These are phyloP conservation scores for Marronus borbonicus DNA, from an alignment of 2,888 invertebrate genomes.

Conservation along the genomic window DNA sequence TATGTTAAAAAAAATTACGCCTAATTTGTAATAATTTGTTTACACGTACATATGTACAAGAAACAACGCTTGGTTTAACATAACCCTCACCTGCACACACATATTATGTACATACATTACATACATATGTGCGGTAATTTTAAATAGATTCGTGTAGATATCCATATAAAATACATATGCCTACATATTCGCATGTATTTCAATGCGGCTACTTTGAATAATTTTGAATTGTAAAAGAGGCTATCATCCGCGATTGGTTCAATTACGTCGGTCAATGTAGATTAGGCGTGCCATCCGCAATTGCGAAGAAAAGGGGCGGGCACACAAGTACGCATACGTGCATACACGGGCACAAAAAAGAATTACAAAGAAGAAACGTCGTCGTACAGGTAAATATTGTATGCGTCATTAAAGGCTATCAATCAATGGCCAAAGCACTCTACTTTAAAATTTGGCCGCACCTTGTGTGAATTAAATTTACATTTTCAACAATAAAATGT, in stretches of 20 bases:
- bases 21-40: slow-evolving; percentile 10
- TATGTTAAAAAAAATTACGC: too few species aligned
- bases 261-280: slow-evolving; percentile 11
- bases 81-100: background rate
- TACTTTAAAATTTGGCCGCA: slow-evolving; percentile 6
- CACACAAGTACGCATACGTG: background rate
- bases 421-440: background rate
- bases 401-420: slow-evolving; percentile 10
- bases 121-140: too few species aligned
- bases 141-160: too few species aligned
- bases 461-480: background rate
- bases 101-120: background rate
- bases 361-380: background rate
- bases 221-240: slow-evolving; percentile 29
- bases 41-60: background rate
- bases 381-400: background rate
- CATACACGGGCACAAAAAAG: background rate
- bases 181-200: background rate
- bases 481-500: background rate
- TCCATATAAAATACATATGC: slow-evolving; percentile 8
- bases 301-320: slow-evolving; percentile 22
- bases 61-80: background rate
- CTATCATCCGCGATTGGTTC: slow-evolving; percentile 20
- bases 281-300: slow-evolving; percentile 9
- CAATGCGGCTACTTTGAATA: slow-evolving; percentile 21